Conservation (phyloP, 2,797 vertebrate species). For the Sebastes miniatus region DNA sequence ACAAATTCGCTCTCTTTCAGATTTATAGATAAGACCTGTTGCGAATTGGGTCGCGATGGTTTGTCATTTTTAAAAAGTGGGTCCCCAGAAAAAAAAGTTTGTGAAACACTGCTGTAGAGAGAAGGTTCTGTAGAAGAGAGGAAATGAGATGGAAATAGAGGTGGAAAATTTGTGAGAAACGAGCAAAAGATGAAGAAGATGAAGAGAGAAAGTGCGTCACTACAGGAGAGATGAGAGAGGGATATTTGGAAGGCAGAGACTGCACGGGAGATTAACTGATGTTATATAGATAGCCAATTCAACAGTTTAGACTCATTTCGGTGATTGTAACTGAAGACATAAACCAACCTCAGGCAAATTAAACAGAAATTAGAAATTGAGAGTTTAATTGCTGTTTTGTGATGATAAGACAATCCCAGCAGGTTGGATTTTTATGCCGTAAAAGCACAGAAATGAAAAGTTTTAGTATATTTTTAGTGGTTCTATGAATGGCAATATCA, state of each 20-base stretch:
- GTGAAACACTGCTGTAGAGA: neutral
- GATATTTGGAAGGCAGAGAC: neutral
- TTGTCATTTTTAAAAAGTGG: no score
- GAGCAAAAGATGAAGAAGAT: neutral
- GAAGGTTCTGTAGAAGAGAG: neutral
- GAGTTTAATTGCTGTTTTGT: constrained; percentile 9
- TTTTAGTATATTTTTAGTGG: neutral
- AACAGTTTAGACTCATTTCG: neutral
- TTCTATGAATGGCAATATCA: neutral
- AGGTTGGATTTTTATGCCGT: neutral
- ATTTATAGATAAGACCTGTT: no score
- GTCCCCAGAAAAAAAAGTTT: neutral
- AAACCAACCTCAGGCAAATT: neutral
- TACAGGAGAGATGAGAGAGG: neutral
- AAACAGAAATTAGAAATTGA: neutral
- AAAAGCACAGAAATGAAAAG: neutral
- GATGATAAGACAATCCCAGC: neutral
- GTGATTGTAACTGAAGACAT: neutral
- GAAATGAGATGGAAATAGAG: neutral
- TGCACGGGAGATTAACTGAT: neutral
- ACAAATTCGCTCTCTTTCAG: neutral
- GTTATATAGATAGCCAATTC: neutral
- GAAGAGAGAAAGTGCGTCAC: neutral
- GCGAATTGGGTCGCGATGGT: no score
- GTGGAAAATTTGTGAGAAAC: neutral